A percentile compares a stretch with the other conserved stretches of the same genome.
phyloP scores from a whole-genome alignment of 2,797 vertebrate genomes.

The Myripristis murdjan region DNA sequence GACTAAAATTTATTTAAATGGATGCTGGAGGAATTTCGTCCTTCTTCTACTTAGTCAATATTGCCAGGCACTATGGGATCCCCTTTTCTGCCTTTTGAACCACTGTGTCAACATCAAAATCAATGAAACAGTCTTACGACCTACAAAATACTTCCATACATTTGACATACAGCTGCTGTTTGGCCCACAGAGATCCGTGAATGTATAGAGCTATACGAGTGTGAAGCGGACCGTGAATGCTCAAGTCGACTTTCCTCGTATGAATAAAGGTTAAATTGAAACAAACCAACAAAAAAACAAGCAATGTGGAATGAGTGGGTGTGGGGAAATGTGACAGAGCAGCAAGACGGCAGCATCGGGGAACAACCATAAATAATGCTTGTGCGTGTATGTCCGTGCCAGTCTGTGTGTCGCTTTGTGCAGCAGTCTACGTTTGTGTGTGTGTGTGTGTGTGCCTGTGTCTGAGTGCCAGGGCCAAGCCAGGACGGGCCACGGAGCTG shows the following conservation, averaged over 20 bases:
- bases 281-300: constrained; percentile 4
- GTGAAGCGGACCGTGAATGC: not conserved
- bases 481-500: constrained; percentile 59
- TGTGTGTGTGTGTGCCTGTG: constrained; percentile 20
- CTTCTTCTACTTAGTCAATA: too few relatives aligned
- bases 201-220: constrained; percentile 8
- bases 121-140: too few relatives aligned
- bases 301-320: not conserved
- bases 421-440: constrained; percentile 12
- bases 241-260: not conserved
- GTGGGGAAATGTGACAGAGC: constrained; percentile 41
- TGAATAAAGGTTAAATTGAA: constrained; percentile 3
- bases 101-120: too few relatives aligned
- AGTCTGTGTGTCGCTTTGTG: constrained; percentile 11
- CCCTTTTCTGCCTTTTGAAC: too few relatives aligned
- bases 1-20: too few relatives aligned
- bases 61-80: too few relatives aligned
- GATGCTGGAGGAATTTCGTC: too few relatives aligned
- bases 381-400: too few relatives aligned
- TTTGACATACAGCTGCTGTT: too few relatives aligned
- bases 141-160: too few relatives aligned
- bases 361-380: too few relatives aligned
- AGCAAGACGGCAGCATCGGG: constrained; percentile 31
- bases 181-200: too few relatives aligned
- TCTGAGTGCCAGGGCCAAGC: constrained; percentile 60